Percentiles rank a stretch among this genome's conserved stretches.
Conservation (phyloP, 2,113 vertebrate species). For the Rhineura floridana region DNA sequence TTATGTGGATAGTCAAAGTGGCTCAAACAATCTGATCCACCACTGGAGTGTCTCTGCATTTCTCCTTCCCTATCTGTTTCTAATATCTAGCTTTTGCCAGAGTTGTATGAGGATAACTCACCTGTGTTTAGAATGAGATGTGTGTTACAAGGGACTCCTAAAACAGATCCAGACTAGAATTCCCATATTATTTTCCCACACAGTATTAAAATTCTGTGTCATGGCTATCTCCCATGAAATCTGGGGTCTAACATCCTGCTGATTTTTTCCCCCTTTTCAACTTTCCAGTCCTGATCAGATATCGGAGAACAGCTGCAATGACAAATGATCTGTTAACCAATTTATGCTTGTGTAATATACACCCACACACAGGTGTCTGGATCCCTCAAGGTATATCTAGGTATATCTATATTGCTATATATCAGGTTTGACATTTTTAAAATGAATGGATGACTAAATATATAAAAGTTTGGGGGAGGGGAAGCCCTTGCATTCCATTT, state of each 20-base stretch:
- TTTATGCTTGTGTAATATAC: conserved; percentile 27
- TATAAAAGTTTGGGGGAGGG: not conserved
- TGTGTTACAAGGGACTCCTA: not conserved
- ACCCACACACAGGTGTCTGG: conserved; percentile 34
- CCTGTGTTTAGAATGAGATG: not conserved
- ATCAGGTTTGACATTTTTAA: not conserved
- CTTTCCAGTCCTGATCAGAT: conserved; percentile 15
- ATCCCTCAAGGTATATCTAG: not conserved
- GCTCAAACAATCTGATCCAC: not conserved
- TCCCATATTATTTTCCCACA: not conserved
- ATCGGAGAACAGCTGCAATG: conserved; percentile 33
- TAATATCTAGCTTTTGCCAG: not conserved
- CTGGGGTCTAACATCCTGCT: not conserved
- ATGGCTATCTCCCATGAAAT: conserved; percentile 7
- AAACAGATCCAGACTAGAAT: not conserved
- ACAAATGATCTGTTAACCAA: conserved; percentile 32
- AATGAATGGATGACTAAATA: not conserved
- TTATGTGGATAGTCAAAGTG: not conserved
- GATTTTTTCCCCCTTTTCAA: conserved; percentile 3
- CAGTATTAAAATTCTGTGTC: not conserved
- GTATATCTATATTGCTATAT: not conserved
- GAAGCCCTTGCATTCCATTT: conserved; percentile 27
- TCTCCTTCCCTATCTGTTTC: too few relatives aligned
- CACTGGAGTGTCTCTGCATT: not conserved
- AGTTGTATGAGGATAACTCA: not conserved